Conservation (phyloP, 1,140 invertebrate genomes). For the Psix sp. region DNA sequence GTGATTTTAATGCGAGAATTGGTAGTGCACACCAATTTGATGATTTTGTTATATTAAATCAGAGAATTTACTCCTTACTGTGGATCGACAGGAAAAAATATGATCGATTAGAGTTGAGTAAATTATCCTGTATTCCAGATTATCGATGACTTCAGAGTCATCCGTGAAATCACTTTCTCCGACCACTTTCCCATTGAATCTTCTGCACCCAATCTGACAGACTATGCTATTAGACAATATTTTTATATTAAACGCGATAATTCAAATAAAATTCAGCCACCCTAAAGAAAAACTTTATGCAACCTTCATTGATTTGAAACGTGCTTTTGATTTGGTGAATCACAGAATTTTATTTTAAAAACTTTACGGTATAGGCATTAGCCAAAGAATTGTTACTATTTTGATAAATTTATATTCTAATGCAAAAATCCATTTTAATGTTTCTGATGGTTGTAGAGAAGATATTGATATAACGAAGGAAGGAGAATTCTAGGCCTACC, state of each 20-base stretch:
- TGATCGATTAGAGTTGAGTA: not conserved
- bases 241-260: not conserved
- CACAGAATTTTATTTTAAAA: constrained; percentile 9
- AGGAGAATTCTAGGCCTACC: too few species aligned
- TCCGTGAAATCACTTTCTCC: not conserved
- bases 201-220: too few species aligned
- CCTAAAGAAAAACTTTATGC: not conserved
- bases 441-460: not conserved
- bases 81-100: not conserved
- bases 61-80: not conserved
- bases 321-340: constrained; percentile 8
- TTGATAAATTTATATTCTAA: constrained; percentile 1
- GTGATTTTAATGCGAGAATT: not conserved
- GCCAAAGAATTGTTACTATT: not conserved
- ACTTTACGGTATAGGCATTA: not conserved
- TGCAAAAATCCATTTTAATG: not conserved
- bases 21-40: not conserved
- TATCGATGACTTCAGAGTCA: not conserved
- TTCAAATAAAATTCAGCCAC: not conserved
- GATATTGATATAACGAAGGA: too few species aligned
- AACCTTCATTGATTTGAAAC: constrained; percentile 8
- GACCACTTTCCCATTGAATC: not conserved
- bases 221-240: constrained; percentile 6
- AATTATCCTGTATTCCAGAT: not conserved
- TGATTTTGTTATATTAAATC: not conserved